Percentiles rank a stretch among this genome's conserved stretches.
phyloP scores from a whole-genome alignment of 2,113 vertebrate species.

The Podarcis raffonei region DNA sequence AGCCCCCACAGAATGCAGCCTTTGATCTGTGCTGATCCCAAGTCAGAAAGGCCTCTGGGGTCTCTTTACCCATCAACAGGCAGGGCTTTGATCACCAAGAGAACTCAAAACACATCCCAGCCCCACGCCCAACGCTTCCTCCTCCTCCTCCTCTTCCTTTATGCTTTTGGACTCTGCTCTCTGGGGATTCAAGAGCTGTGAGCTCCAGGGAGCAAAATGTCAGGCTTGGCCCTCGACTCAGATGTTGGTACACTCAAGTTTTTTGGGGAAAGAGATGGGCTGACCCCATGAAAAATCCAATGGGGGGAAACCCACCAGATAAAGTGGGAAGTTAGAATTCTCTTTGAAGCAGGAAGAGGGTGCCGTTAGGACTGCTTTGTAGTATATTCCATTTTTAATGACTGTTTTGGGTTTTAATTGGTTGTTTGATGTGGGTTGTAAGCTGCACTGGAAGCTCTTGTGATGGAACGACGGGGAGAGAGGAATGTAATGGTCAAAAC shows the following conservation, averaged over 20 bases:
- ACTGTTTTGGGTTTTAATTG: background rate
- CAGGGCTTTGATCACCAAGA: background rate
- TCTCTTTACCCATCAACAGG: background rate
- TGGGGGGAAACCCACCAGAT: background rate
- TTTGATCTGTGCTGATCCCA: conserved; percentile 7
- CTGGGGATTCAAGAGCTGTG: background rate
- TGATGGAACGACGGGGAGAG: background rate
- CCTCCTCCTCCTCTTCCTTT: background rate
- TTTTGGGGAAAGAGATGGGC: no score
- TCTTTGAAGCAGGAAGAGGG: background rate
- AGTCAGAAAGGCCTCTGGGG: background rate
- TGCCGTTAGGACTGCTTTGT: background rate
- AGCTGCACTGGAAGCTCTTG: background rate
- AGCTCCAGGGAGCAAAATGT: background rate
- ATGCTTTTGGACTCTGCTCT: background rate
- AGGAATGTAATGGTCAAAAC: background rate
- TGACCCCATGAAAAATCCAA: background rate
- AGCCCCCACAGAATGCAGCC: background rate
- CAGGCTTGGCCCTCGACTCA: background rate
- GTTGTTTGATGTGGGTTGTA: background rate
- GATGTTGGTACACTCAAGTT: background rate
- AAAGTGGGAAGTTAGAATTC: background rate
- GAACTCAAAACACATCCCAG: background rate
- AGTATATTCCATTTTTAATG: background rate
- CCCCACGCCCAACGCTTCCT: no score